These are phyloP conservation scores for Cariama cristata DNA, from an alignment of 2,113 vertebrate genomes.

Conservation along the genomic window DNA sequence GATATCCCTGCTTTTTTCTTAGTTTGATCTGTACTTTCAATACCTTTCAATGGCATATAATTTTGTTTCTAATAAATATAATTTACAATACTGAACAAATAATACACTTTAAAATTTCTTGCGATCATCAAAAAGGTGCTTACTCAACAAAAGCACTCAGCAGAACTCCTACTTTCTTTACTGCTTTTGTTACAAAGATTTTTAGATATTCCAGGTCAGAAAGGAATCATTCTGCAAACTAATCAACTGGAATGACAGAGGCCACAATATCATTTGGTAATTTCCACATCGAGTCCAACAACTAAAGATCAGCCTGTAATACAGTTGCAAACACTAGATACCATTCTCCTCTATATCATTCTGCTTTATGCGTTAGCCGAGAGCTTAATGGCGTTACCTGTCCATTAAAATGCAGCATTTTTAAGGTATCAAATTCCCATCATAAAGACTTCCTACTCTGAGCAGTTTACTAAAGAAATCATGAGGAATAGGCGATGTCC, in stretches of 20 bases:
- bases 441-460: not conserved
- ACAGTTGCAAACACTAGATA: not conserved
- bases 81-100: not conserved
- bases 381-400: not conserved
- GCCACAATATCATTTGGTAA: not conserved
- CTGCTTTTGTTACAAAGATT: not conserved
- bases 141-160: not conserved
- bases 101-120: not conserved
- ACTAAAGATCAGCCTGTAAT: not conserved
- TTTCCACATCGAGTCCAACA: not conserved
- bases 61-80: not conserved
- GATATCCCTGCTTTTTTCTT: not conserved
- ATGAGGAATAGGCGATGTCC: not conserved
- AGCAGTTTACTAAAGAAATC: not conserved
- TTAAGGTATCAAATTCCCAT: not conserved
- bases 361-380: not conserved
- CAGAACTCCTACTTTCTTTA: not conserved
- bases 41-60: not conserved
- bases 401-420: not conserved
- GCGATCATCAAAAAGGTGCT: not conserved
- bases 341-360: not conserved
- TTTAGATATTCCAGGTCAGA: not conserved
- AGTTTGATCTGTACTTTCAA: not conserved
- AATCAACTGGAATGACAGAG: not conserved
- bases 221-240: not conserved